Conservation (phyloP, 2,113 vertebrate species). For the Drymodes brunneopygia region DNA sequence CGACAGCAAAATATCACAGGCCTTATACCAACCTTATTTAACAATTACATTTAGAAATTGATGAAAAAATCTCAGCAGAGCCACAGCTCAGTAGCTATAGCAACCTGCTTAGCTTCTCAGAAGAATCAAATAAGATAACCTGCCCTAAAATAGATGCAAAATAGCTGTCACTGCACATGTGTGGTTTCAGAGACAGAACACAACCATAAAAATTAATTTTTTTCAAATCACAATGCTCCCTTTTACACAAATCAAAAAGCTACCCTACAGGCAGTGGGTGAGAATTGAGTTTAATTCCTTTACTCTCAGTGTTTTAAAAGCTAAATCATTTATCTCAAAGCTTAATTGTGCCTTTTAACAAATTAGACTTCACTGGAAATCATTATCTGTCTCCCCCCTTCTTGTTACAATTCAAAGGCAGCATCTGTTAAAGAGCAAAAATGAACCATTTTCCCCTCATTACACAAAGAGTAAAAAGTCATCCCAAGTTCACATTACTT, state of each 20-base stretch:
- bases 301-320: neutral
- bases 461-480: conserved; percentile 22
- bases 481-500: conserved; percentile 51
- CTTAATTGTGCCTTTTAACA: conserved; percentile 49
- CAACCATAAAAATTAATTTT: neutral
- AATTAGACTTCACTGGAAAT: conserved; percentile 48
- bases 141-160: conserved; percentile 56
- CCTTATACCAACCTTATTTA: neutral
- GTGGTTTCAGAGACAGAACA: neutral
- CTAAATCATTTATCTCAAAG: conserved; percentile 34
- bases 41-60: neutral
- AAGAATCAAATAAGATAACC: conserved; percentile 51
- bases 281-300: conserved; percentile 15
- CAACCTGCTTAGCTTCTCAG: conserved; percentile 40
- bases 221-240: neutral
- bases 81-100: conserved; percentile 61
- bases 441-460: conserved; percentile 13
- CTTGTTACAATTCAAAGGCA: conserved; percentile 42
- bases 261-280: neutral
- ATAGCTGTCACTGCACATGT: conserved; percentile 25
- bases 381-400: conserved; percentile 21
- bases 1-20: neutral
- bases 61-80: neutral
- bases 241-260: conserved; percentile 7
- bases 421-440: conserved; percentile 51